Evolutionary conservation across 2,888 invertebrate genomes (phyloP), one percentile per base, ranked within the genome.

Genomic region (Peribatodes rhomboidaria): DNA sequence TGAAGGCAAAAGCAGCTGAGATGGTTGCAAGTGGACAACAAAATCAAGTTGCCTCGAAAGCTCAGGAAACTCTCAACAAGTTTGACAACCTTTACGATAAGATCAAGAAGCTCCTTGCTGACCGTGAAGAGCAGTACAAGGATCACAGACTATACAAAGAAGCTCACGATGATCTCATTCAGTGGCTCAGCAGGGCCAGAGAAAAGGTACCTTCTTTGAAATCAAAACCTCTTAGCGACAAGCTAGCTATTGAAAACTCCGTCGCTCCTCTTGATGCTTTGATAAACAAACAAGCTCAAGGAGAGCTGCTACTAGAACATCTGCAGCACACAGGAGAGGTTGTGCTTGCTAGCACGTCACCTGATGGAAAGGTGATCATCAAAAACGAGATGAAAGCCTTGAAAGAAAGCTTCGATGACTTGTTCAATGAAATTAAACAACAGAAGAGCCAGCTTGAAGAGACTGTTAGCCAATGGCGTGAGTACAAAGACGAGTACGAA

Each of bases 401-500:
- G 14, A 96, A 96, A 70, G 97, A 98, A 86, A 97, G 96, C 75
- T 98, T 98, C 76, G 96, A 97, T 77, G 94, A 95, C 69, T 90
- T 98, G 7, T 98, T 98, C 85, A 96, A 96, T 86, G 98, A 98
- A 81, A 96, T 98, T 37, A 95, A 96, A 79, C 95, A 97, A 76
- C 97, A 98, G 83, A 97, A 98, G 81, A 96, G 96, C 73, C 96
- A 97, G 82, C 85, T 98, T 18, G 98, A 98, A 88, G 95, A 95
- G 2, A 97, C 96, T 2, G 95, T 98, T 65, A 94, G 94, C 57
- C 97, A 98, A 79, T 97, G 98, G 97, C 95, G 97, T 60, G 97
- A 98, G 67, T 98, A 97, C 89, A 98, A 98, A 86, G 98, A 98
- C 80, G 98, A 98, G 86, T 98, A 97, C 80, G 98, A 98, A 84